phyloP scores from a whole-genome alignment of 2,888 invertebrate species.

The Tetropium fuscum region DNA sequence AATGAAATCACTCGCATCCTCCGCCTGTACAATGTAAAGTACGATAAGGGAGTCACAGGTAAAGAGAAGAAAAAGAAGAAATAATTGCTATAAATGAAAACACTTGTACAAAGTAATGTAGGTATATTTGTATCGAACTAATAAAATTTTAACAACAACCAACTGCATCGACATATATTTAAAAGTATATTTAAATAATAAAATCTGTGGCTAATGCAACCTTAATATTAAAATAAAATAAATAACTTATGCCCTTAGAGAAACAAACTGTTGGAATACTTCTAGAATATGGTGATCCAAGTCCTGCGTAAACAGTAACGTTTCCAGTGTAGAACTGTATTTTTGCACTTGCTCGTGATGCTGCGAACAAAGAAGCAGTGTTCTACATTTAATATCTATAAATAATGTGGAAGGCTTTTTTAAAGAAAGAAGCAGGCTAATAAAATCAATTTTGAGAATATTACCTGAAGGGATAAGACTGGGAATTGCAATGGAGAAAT shows the following conservation, averaged over 20 bases:
- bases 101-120: not conserved
- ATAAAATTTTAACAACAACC: constrained; percentile 10
- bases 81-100: not conserved
- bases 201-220: not conserved
- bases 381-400: too few species aligned
- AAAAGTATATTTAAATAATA: constrained; percentile 13
- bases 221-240: constrained; percentile 15
- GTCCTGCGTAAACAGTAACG: constrained; percentile 95
- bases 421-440: too few species aligned
- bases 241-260: constrained; percentile 77
- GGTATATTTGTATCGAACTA: not conserved
- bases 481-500: too few species aligned
- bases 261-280: constrained; percentile 97
- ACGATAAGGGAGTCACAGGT: constrained; percentile 46
- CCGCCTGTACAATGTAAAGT: constrained; percentile 53
- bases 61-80: not conserved
- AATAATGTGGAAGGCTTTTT: too few species aligned
- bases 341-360: constrained; percentile 98
- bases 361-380: too few species aligned
- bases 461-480: too few species aligned
- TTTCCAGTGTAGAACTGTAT: constrained; percentile 95
- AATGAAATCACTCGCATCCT: constrained; percentile 47
- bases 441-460: too few species aligned
- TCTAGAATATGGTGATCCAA: constrained; percentile 96
- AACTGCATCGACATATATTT: too few species aligned